Evolutionary conservation across 2,888 invertebrate genomes (phyloP).

Genomic region (Hemithea aestivaria): DNA sequence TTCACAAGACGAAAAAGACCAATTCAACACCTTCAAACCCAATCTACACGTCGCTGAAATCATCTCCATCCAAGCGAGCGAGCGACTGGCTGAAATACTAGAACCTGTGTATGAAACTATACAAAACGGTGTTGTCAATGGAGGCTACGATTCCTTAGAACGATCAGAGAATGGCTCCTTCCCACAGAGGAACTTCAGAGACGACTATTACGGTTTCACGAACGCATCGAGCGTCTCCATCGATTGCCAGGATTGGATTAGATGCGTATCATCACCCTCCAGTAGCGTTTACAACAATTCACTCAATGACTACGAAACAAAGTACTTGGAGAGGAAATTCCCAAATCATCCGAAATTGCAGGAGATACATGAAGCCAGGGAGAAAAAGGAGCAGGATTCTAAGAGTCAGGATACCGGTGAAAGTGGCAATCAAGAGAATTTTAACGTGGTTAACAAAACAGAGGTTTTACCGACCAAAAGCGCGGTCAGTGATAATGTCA

Average conservation of each 20-base stretch:
- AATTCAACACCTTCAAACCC: constrained; percentile 45
- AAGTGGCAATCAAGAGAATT: background rate
- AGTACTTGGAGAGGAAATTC: constrained; percentile 42
- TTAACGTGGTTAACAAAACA: background rate
- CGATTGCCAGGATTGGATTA: constrained; percentile 63
- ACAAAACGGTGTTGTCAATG: constrained; percentile 47
- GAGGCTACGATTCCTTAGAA: constrained; percentile 54
- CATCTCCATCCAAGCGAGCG: constrained; percentile 66
- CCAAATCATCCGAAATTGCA: constrained; percentile 36
- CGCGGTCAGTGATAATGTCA: too few species aligned
- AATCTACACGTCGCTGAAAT: constrained; percentile 69
- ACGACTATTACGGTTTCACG: constrained; percentile 58
- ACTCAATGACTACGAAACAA: constrained; percentile 46
- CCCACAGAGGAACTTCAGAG: constrained; percentile 42
- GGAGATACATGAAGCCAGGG: constrained; percentile 29
- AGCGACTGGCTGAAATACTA: constrained; percentile 63
- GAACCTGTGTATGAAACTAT: constrained; percentile 70
- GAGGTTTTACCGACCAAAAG: constrained; percentile 2
- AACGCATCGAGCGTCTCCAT: constrained; percentile 60
- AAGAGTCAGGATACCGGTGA: constrained; percentile 21
- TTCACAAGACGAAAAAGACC: constrained; percentile 40
- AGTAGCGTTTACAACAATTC: constrained; percentile 58
- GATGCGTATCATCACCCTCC: constrained; percentile 48
- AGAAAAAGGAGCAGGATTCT: constrained; percentile 26
- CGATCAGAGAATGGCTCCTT: constrained; percentile 50